These are phyloP conservation scores for Cassiopea xamachana DNA, from an alignment of 30 jellyfish, hydroid and myxozoan genomes.

Conservation along the genomic window DNA sequence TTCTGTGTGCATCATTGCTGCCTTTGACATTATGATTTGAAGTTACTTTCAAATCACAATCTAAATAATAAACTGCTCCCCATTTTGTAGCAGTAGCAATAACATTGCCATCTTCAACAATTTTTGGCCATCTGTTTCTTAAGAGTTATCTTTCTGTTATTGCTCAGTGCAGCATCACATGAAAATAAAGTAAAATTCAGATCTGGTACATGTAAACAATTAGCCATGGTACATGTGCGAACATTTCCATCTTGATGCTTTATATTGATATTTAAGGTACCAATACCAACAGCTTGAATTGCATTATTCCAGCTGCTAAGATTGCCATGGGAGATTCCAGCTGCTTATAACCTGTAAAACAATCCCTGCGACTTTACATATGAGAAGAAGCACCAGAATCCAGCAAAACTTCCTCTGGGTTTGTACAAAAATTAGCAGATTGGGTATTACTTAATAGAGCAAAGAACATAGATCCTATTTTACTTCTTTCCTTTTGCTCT, in stretches of 20 bases:
- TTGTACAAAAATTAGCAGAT: neutral
- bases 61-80: neutral
- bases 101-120: neutral
- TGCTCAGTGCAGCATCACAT: too few relatives aligned
- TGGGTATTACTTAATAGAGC: neutral
- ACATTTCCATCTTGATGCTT: neutral
- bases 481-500: neutral
- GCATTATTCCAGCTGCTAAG: neutral
- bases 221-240: neutral
- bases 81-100: neutral
- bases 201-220: too few relatives aligned
- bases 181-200: too few relatives aligned
- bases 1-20: neutral
- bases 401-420: neutral
- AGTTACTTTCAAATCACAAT: neutral
- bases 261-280: neutral
- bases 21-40: neutral
- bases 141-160: neutral
- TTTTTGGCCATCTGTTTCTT: neutral
- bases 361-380: neutral
- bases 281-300: neutral
- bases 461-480: neutral
- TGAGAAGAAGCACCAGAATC: neutral
- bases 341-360: neutral
- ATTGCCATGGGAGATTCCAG: neutral